phyloP scores from a whole-genome alignment of 2,888 invertebrate genomes.

The Syritta pipiens region DNA sequence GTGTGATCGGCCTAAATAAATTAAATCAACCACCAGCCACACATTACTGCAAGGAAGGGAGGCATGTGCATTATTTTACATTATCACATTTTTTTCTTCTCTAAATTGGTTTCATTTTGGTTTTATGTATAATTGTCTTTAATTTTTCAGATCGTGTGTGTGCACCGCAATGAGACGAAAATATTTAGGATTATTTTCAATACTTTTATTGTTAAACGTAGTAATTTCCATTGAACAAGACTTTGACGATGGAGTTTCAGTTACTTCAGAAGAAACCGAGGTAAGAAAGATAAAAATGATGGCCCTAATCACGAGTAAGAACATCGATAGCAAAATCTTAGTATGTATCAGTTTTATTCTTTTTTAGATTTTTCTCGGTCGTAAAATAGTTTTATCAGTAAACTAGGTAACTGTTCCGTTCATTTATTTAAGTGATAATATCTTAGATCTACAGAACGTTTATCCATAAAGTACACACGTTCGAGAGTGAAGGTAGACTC shows the following conservation, averaged over 20 bases:
- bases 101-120: conserved; percentile 7
- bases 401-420: background rate
- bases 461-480: background rate
- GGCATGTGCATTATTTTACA: conserved; percentile 48
- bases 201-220: conserved; percentile 49
- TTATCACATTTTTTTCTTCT: background rate
- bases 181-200: conserved; percentile 50
- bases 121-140: background rate
- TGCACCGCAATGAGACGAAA: conserved; percentile 45
- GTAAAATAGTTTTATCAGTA: conserved; percentile 14
- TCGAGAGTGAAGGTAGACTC: background rate
- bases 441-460: conserved; percentile 3
- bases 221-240: conserved; percentile 50
- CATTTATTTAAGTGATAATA: conserved; percentile 32
- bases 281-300: conserved; percentile 35
- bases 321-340: too few relatives aligned
- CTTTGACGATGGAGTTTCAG: conserved; percentile 49
- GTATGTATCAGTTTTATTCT: background rate
- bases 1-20: conserved; percentile 62
- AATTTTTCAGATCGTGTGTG: conserved; percentile 36
- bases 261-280: conserved; percentile 51
- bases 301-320: too few relatives aligned
- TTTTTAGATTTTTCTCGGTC: background rate
- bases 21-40: conserved; percentile 49
- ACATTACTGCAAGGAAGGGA: conserved; percentile 32